Evolutionary conservation across 92 coral and sea anemone genomes (phyloP).

Genomic region (Palythoa grandiflora): DNA sequence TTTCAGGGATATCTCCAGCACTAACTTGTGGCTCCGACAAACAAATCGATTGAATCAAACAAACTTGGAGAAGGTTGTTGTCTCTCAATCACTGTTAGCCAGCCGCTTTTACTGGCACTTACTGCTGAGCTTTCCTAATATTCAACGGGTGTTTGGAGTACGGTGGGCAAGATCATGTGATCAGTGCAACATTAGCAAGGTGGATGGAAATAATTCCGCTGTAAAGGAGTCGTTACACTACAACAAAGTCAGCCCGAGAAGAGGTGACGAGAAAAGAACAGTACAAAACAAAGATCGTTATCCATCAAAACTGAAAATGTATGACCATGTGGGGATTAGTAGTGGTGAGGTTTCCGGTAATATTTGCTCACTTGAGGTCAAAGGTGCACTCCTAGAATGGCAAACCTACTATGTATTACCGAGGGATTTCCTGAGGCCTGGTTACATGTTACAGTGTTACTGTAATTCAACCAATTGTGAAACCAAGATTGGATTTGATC

Average conservation of each 20-base stretch:
- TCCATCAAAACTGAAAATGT: background rate
- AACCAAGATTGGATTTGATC: background rate
- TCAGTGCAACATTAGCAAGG: too few species aligned
- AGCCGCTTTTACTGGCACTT: background rate
- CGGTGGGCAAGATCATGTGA: background rate
- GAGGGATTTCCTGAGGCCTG: background rate
- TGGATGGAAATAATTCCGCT: background rate
- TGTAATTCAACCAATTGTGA: background rate
- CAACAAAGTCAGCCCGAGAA: too few species aligned
- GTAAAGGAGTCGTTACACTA: background rate
- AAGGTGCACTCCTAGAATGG: background rate
- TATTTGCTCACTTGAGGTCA: background rate
- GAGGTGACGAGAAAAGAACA: too few species aligned
- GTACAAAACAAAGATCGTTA: background rate
- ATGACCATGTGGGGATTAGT: background rate
- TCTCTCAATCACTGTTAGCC: background rate
- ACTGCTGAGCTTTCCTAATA: background rate
- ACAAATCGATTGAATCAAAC: background rate
- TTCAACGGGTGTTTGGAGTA: background rate
- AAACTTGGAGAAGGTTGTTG: background rate
- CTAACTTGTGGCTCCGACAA: too few species aligned
- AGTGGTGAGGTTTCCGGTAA: background rate
- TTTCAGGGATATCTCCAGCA: too few species aligned
- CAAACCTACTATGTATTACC: background rate
- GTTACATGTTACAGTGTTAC: too few species aligned